Evolutionary conservation across 1,140 invertebrate genomes (phyloP).

Genomic region (Achroia grisella): DNA sequence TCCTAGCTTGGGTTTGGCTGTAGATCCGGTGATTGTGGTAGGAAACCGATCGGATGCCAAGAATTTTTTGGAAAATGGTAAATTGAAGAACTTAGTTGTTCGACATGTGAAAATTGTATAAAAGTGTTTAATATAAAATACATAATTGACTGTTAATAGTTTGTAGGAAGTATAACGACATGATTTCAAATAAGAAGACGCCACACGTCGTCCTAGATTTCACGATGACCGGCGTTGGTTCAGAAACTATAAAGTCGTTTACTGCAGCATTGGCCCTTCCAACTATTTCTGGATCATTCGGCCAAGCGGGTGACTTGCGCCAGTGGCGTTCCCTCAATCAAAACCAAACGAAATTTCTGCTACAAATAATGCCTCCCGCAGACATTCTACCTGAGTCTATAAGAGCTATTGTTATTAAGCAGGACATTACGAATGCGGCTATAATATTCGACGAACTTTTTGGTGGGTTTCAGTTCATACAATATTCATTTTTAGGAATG

Average conservation of each 20-base stretch:
- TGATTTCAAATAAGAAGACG: slow-evolving; percentile 75
- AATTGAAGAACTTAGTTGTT: slow-evolving; percentile 6
- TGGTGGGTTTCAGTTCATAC: slow-evolving; percentile 69
- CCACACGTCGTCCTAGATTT: slow-evolving; percentile 88
- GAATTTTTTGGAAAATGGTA: slow-evolving; percentile 78
- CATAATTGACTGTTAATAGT: slow-evolving; percentile 59
- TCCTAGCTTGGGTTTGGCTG: slow-evolving; percentile 77
- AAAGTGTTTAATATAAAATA: background rate
- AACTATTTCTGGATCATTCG: slow-evolving; percentile 88
- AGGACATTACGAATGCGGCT: slow-evolving; percentile 93
- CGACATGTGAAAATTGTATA: background rate
- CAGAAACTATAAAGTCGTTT: slow-evolving; percentile 89
- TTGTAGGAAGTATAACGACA: slow-evolving; percentile 80
- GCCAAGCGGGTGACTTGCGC: slow-evolving; percentile 85
- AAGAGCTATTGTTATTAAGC: slow-evolving; percentile 82
- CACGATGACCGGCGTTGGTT: slow-evolving; percentile 83
- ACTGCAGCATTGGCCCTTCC: slow-evolving; percentile 85
- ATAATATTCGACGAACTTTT: slow-evolving; percentile 92
- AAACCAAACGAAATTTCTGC: slow-evolving; percentile 81
- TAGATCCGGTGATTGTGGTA: slow-evolving; percentile 76
- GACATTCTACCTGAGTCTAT: slow-evolving; percentile 88
- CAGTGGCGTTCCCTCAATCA: slow-evolving; percentile 83
- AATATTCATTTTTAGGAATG: background rate
- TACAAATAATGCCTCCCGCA: slow-evolving; percentile 86
- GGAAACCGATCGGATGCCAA: slow-evolving; percentile 81